phyloP scores from a whole-genome alignment of 2,113 vertebrate genomes.

The Salvelinus fontinalis region DNA sequence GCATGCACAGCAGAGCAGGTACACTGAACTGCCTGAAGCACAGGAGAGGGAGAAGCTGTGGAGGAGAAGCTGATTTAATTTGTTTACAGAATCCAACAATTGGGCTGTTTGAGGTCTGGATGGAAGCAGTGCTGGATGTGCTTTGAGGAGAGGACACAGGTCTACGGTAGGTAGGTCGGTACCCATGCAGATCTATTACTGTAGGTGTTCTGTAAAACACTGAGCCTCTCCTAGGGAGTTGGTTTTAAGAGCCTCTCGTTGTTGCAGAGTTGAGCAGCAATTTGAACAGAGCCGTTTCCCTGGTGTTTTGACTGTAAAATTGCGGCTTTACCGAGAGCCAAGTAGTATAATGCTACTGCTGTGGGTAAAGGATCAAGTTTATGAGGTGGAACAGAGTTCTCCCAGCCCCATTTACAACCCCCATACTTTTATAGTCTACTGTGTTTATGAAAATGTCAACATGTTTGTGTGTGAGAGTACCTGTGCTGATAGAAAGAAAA shows the following conservation, averaged over 20 bases:
- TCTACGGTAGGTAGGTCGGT: too few species aligned
- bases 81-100: too few species aligned
- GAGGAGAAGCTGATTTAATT: too few species aligned
- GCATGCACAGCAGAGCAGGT: too few species aligned
- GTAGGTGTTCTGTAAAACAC: too few species aligned
- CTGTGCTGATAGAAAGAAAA: not conserved
- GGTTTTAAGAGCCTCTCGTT: not conserved
- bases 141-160: too few species aligned
- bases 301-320: not conserved
- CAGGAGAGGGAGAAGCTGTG: too few species aligned
- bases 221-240: not conserved
- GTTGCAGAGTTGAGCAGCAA: not conserved
- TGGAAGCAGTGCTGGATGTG: too few species aligned
- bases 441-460: not conserved
- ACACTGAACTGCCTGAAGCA: too few species aligned
- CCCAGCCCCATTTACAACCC: not conserved
- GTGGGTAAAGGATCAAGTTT: not conserved
- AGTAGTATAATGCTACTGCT: not conserved
- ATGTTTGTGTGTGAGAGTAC: not conserved
- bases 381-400: constrained; percentile 7
- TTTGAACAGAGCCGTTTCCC: not conserved
- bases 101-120: too few species aligned
- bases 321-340: not conserved
- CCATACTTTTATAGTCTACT: not conserved
- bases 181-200: too few species aligned